These are phyloP conservation scores for Intoshia linei DNA, from an alignment of 1,140 invertebrate genomes.

Conservation along the genomic window DNA sequence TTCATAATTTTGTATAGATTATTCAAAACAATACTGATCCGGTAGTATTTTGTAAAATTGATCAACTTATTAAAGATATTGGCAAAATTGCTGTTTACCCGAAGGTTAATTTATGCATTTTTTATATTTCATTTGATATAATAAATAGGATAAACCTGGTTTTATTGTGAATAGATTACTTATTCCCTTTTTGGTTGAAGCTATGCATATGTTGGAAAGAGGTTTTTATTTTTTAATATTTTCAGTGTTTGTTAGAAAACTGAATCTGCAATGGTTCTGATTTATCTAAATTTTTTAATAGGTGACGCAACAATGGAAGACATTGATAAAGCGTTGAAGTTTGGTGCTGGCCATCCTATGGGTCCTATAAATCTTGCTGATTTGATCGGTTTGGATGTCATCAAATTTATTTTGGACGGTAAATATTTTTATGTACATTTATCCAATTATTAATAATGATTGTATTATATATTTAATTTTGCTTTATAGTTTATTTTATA, in stretches of 20 bases:
- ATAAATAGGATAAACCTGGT: conserved; percentile 46
- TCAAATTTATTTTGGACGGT: conserved; percentile 27
- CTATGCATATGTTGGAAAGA: conserved; percentile 39
- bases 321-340: conserved; percentile 51
- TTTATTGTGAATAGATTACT: conserved; percentile 52
- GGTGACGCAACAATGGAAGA: conserved; percentile 36
- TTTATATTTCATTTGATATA: conserved; percentile 3
- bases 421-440: conserved; percentile 7
- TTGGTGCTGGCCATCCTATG: conserved; percentile 49
- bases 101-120: too few species aligned
- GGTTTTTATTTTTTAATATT: conserved; percentile 20
- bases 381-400: conserved; percentile 39
- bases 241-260: background rate
- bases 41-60: too few species aligned
- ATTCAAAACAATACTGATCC: too few species aligned
- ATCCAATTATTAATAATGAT: too few species aligned
- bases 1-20: conserved; percentile 1
- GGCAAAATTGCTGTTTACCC: background rate
- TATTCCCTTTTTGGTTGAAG: conserved; percentile 40
- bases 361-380: conserved; percentile 45
- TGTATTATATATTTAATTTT: too few species aligned
- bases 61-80: too few species aligned
- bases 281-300: conserved; percentile 10
- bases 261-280: background rate
- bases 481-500: too few species aligned